Evolutionary conservation across 2,888 invertebrate genomes (phyloP), one percentile per base, ranked within the genome.

Genomic region (Balanococcus diminutus): DNA sequence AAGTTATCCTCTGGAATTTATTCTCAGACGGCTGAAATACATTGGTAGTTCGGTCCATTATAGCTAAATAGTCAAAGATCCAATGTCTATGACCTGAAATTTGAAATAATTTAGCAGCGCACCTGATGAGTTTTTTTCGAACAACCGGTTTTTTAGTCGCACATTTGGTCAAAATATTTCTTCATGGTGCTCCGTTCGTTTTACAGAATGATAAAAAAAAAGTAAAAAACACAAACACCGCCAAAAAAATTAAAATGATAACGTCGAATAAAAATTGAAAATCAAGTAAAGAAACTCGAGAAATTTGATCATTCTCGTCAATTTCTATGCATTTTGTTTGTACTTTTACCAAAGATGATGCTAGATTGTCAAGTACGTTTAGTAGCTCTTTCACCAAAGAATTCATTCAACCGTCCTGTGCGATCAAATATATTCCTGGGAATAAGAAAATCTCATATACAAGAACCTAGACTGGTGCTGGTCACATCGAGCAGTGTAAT

Each of bases 361-460:
- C n/a, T 85, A 25, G 32, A 67, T 22, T 85, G 85, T 32, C 22
- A 28, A 14, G 85, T 85, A 28, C 85, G 85, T 22, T 31, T 85
- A 39, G 51, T 75, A 2, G 75, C 85, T 42, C 28, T 85, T 42
- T 85, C 75, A 5, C 72, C 75, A 3, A 75, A 32, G 32, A 85
- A 85, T 31, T 85, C 85, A 16, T 85, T 85, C 32, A 19, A 46
- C 14, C 28, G 32, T 25, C 79, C 51, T 9, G 79, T 79, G 8
- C 75, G n/a, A 5, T 85, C 85, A 5, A 75, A 42, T 31, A 39
- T 85, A 1, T 85, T 32, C n/a, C 79, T 85, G 32, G 85, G 85
- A 5, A 42, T 75, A 36, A 75, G 46, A 79, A 25, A 28, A 42
- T 28, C 19, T 4, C 42, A 75, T 51, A 72, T 75, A 11, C 79